Percentiles rank a stretch among this genome's conserved stretches.
Evolutionary conservation across 2,888 invertebrate species (phyloP).

Genomic region (Thymelicus acteon): DNA sequence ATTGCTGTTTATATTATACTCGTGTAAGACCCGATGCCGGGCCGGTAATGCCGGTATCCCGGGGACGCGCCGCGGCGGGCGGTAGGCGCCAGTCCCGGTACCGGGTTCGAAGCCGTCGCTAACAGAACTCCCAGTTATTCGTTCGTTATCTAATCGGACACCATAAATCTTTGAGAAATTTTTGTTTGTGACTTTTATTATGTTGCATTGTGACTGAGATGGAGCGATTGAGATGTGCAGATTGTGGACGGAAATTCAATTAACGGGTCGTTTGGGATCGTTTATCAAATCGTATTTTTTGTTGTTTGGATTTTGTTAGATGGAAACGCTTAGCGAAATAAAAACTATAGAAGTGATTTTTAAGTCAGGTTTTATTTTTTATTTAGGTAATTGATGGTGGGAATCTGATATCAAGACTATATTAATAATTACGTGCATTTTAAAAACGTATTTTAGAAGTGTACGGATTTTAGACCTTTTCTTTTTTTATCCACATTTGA

Average conservation of each 20-base stretch:
- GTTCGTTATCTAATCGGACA: conserved; percentile 33
- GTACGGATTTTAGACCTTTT: no score
- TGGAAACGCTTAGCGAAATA: neutral
- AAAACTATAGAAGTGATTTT: neutral
- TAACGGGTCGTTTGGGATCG: conserved; percentile 17
- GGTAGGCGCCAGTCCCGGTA: conserved; percentile 50
- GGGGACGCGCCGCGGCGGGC: conserved; percentile 47
- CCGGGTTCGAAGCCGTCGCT: conserved; percentile 41
- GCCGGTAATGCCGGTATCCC: conserved; percentile 1
- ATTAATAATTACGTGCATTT: no score
- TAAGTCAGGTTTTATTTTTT: neutral
- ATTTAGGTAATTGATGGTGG: neutral
- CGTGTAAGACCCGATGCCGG: conserved; percentile 4
- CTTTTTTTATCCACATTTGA: no score
- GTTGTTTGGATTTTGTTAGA: neutral
- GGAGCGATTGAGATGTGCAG: conserved; percentile 35
- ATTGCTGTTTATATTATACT: conserved; percentile 8
- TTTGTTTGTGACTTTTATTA: conserved; percentile 15
- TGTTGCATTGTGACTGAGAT: conserved; percentile 10
- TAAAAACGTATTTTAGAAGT: no score
- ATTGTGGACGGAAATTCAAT: conserved; percentile 27
- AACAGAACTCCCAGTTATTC: conserved; percentile 28
- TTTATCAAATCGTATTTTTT: conserved; percentile 20
- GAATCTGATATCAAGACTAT: neutral
- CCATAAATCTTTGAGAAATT: conserved; percentile 30